Base-by-base conservation (phyloP, 2,888 invertebrate species). In the Liopterus haemorrhoidalis region DNA sequence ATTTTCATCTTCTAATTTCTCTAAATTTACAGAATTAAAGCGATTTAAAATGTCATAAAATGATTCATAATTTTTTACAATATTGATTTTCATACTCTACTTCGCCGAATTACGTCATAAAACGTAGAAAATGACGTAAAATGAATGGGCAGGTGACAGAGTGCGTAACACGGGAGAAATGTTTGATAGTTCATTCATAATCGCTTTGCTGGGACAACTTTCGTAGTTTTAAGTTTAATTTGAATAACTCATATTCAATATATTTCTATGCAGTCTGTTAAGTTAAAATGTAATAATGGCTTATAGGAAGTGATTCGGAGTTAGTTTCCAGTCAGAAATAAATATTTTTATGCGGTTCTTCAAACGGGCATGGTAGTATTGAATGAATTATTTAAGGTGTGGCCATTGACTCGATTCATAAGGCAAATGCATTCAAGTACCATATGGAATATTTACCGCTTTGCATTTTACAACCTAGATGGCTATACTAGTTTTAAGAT, bases 91-190 rank as follows among this genome's bases (percentile, higher is more conserved):
- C 21, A 36, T 16, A n/a, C n/a, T n/a, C n/a, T n/a, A n/a, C n/a
- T n/a, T n/a, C n/a, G n/a, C n/a, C n/a, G n/a, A n/a, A n/a, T n/a
- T n/a, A n/a, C n/a, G n/a, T n/a, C n/a, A n/a, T n/a, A n/a, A n/a
- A n/a, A n/a, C n/a, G n/a, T n/a, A n/a, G n/a, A n/a, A n/a, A n/a
- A n/a, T n/a, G n/a, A n/a, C n/a, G n/a, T n/a, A n/a, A n/a, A n/a
- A n/a, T n/a, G n/a, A n/a, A n/a, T n/a, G n/a, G n/a, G 31, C 39
- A 22, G 33, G 39, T 33, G 52, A 58, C 54, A 52, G 52, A 48
- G 53, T 62, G 60, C 62, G 62, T 62, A 62, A 62, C 56, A 60
- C 60, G 55, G 60, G 51, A 58, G 60, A 58, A 44, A 51, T 52
- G 57, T 55, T 53, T 57, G 54, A 49, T 45, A 53, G n/a, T 36